phyloP scores from a whole-genome alignment of 2,797 vertebrate genomes.

The Kryptolebias ocellatus region DNA sequence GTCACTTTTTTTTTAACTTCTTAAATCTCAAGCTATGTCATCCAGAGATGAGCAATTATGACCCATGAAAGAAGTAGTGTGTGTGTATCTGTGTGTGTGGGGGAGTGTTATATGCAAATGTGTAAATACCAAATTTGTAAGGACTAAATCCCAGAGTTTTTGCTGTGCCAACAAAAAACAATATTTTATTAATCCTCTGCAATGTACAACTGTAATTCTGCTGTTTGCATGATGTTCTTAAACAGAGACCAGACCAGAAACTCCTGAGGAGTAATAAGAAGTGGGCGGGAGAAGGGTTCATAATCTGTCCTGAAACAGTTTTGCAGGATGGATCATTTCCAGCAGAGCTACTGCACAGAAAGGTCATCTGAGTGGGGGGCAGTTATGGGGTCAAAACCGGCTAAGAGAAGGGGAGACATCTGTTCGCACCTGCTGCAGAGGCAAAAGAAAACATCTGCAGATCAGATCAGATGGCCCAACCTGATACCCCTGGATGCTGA shows the following conservation, averaged over 20 bases:
- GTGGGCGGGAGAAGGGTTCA: constrained; percentile 8
- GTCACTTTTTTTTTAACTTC: constrained; percentile 6
- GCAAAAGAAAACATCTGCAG: constrained; percentile 67
- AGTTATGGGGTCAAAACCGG: constrained; percentile 33
- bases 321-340: constrained; percentile 23
- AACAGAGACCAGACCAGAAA: constrained; percentile 5
- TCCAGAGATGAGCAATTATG: constrained; percentile 31
- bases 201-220: constrained; percentile 10
- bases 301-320: constrained; percentile 25
- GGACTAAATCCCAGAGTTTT: not conserved
- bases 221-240: constrained; percentile 9
- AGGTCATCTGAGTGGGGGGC: constrained; percentile 19
- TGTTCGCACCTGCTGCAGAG: constrained; percentile 66
- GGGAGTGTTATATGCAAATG: constrained; percentile 15
- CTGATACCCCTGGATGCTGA: constrained; percentile 25
- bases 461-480: constrained; percentile 56
- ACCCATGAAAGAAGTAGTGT: constrained; percentile 35
- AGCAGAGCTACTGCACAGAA: constrained; percentile 8
- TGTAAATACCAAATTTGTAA: not conserved
- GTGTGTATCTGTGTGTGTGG: not conserved
- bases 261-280: not conserved
- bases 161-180: not conserved
- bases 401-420: constrained; percentile 41
- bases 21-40: constrained; percentile 9
- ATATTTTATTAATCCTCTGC: constrained; percentile 42